phyloP scores from a whole-genome alignment of 37 sponge, comb jelly and placozoan genomes.

The Bolinopsis microptera region DNA sequence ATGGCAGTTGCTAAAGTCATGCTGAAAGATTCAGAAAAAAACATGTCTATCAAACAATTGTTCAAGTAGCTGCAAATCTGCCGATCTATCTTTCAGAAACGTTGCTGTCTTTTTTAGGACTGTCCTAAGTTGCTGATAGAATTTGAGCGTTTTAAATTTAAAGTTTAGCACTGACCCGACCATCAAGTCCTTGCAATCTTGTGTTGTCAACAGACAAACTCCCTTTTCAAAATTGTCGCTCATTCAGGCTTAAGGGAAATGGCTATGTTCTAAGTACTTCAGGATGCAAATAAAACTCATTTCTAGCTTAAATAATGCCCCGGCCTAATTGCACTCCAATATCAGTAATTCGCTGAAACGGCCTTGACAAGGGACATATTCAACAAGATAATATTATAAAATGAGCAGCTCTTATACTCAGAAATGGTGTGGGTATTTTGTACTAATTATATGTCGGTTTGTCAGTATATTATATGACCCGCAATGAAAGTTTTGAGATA shows the following conservation, averaged over 20 bases:
- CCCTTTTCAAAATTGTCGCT: too few species aligned
- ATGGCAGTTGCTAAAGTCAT: constrained; percentile 98
- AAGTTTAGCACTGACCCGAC: constrained; percentile 33
- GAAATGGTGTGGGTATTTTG: not conserved
- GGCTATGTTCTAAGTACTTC: too few species aligned
- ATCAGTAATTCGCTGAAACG: not conserved
- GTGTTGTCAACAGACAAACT: not conserved
- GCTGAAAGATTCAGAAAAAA: constrained; percentile 98
- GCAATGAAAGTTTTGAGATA: not conserved
- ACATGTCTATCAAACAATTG: constrained; percentile 97
- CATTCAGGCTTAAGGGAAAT: too few species aligned
- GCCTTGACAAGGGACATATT: not conserved
- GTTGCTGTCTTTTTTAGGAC: not conserved
- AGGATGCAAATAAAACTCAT: too few species aligned
- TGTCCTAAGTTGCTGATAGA: not conserved
- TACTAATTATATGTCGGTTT: not conserved
- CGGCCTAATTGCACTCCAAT: too few species aligned
- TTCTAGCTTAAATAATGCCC: too few species aligned
- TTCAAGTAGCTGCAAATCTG: constrained; percentile 77
- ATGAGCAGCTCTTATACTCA: not conserved
- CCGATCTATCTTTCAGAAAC: too few species aligned
- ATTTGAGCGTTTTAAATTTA: constrained; percentile 64
- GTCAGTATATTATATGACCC: not conserved
- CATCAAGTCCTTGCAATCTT: not conserved
- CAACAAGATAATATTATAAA: not conserved